These are phyloP conservation scores for Melanostoma mellinum DNA, from an alignment of 2,888 invertebrate species.

Conservation along the genomic window DNA sequence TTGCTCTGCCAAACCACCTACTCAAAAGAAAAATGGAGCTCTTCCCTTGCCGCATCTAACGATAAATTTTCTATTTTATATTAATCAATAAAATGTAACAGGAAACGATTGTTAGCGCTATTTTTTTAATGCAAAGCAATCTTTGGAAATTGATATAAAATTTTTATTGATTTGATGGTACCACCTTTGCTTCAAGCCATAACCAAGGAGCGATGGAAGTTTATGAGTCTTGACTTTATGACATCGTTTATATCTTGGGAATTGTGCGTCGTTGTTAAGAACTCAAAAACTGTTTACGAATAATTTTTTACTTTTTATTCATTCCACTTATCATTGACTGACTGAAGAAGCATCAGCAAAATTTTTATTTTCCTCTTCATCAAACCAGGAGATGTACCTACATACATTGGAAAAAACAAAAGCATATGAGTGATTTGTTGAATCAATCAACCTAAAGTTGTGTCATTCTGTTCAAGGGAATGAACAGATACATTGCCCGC, in stretches of 20 bases:
- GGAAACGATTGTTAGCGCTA: slow-evolving; percentile 17
- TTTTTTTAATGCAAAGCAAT: neutral
- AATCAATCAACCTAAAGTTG: slow-evolving; percentile 25
- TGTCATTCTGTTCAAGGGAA: slow-evolving; percentile 32
- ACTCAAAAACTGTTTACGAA: too few relatives aligned
- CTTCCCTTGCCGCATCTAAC: slow-evolving; percentile 1
- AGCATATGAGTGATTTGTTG: neutral
- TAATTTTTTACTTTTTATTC: too few relatives aligned
- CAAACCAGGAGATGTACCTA: too few relatives aligned
- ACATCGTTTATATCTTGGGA: neutral
- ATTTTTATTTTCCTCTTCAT: too few relatives aligned
- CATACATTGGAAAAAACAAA: too few relatives aligned
- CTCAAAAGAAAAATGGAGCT: slow-evolving; percentile 20
- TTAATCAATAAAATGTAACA: slow-evolving; percentile 7
- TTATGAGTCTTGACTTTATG: neutral
- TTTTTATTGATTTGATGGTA: slow-evolving; percentile 23
- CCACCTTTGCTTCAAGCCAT: slow-evolving; percentile 21
- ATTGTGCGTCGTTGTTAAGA: neutral
- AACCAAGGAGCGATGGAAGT: neutral
- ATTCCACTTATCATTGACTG: too few relatives aligned
- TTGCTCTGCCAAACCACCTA: neutral
- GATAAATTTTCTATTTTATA: slow-evolving; percentile 21
- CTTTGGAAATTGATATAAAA: slow-evolving; percentile 30
- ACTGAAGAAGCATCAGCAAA: too few relatives aligned
- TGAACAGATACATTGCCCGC: slow-evolving; percentile 51